phyloP scores from a whole-genome alignment of 2,888 invertebrate species.

The Caenorhabditis uteleia region DNA sequence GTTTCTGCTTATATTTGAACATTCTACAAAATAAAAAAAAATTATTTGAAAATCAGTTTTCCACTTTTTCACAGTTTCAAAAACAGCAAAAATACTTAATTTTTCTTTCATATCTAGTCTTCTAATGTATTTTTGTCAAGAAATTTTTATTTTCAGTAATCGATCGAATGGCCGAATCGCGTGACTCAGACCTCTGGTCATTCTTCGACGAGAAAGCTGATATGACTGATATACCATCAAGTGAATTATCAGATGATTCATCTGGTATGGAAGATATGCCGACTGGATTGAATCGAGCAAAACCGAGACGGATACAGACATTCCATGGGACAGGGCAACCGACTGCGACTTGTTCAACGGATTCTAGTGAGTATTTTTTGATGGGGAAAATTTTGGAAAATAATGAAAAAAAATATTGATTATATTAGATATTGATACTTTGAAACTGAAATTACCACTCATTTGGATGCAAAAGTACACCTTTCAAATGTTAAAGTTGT shows the following conservation, averaged over 20 bases:
- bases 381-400: too few species aligned
- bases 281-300: constrained; percentile 1
- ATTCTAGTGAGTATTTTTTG: too few species aligned
- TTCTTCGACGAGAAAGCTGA: constrained; percentile 50
- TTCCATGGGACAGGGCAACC: constrained; percentile 46
- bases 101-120: neutral
- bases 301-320: constrained; percentile 47
- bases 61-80: too few species aligned
- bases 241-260: constrained; percentile 40
- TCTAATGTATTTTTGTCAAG: too few species aligned
- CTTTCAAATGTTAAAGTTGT: too few species aligned
- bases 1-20: too few species aligned
- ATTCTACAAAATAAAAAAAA: too few species aligned
- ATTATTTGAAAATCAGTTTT: too few species aligned
- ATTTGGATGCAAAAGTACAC: too few species aligned
- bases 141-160: constrained; percentile 34
- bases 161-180: constrained; percentile 40
- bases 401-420: too few species aligned
- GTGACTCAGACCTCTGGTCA: constrained; percentile 45
- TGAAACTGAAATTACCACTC: too few species aligned
- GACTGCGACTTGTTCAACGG: neutral
- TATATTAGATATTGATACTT: neutral
- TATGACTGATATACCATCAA: constrained; percentile 20
- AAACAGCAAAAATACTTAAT: neutral
- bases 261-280: constrained; percentile 17